Evolutionary conservation across 2,888 invertebrate genomes (phyloP), one percentile per base, ranked within the genome.

Genomic region (Pachycephus smyrnensis): DNA sequence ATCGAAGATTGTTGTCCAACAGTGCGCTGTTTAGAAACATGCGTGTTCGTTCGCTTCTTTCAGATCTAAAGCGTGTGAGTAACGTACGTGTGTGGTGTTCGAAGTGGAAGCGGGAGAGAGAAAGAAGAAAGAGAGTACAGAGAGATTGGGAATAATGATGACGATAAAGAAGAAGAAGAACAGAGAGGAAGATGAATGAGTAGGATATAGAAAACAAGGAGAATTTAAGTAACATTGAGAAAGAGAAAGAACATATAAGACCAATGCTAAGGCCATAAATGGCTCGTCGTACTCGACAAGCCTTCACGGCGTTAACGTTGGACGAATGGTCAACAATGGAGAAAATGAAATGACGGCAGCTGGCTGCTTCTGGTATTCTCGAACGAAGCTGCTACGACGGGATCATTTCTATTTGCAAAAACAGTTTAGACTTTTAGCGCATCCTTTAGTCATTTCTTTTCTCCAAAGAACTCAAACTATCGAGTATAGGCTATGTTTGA

Each of bases 21-120:
- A 55, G 90, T 90, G 90, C 89, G 91, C 91, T 91, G 90, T 90
- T 91, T 87, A 91, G 90, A 91, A 91, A 91, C 89, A 91, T 91
- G 90, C 89, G 89, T 89, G 90, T 91, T 90, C 90, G 90, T 89
- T 90, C 90, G 90, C 90, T 90, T 90, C 90, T 89, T 89, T 90
- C 90, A 90, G 90, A 90, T 91, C 90, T 91, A 89, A 89, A 89
- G 89, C 89, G 89, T 87, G 86, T 84, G 87, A 86, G 88, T 90
- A 89, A 90, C 89, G 88, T 90, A 88, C 89, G 90, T 89, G 88
- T 88, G 90, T 89, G 86, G 86, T 84, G 85, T 86, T 84, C 55
- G 55, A 55, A 55, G 55, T 55, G 55, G 55, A 55, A 71, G 33
- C 82, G 84, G 83, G 84, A 84, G 84, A 86, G 83, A 83, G 80